A percentile compares a stretch with the other conserved stretches of the same genome.
Conservation (phyloP, 2,113 vertebrate species). For the Macaca nemestrina region DNA sequence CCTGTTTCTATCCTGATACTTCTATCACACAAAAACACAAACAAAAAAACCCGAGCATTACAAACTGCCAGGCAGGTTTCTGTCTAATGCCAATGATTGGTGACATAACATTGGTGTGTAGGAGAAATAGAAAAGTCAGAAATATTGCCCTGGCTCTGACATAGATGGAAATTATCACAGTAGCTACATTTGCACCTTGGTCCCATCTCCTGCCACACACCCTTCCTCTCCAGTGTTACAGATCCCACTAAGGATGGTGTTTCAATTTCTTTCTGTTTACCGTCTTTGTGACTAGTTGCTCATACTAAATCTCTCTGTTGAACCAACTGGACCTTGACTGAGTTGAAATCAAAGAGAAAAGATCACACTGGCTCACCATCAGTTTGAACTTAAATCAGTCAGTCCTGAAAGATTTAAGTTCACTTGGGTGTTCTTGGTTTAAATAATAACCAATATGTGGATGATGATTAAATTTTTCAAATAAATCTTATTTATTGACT, state of each 20-base stretch:
- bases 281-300: neutral
- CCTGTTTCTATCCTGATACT: neutral
- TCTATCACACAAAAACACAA: no score
- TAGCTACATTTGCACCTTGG: neutral
- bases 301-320: neutral
- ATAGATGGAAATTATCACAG: neutral
- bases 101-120: neutral
- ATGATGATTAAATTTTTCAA: neutral
- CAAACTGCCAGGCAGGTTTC: neutral
- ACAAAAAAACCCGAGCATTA: no score
- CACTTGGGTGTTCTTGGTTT: neutral
- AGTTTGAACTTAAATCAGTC: neutral
- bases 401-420: neutral
- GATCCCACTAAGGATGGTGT: neutral
- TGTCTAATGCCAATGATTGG: neutral
- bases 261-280: neutral
- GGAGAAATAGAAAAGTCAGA: neutral
- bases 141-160: neutral
- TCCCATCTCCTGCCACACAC: neutral
- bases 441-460: neutral
- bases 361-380: neutral
- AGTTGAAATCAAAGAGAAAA: neutral
- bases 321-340: neutral
- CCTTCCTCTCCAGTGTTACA: neutral
- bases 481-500: neutral